Percentiles rank a stretch among this genome's conserved stretches.
phyloP scores from a whole-genome alignment of 2,113 vertebrate genomes.

The Limanda limanda region DNA sequence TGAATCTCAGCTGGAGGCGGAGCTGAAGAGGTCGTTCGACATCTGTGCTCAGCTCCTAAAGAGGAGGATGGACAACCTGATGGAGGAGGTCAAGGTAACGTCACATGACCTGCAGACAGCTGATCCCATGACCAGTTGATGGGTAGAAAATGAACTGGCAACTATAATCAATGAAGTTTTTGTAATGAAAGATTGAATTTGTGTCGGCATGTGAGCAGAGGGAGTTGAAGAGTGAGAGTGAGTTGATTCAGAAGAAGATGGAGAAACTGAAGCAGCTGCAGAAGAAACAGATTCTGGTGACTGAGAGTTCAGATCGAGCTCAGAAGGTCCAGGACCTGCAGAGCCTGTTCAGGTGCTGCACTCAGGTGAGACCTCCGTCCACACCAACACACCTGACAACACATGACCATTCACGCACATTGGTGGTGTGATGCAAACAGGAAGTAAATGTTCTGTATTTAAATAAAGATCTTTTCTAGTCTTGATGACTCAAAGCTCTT shows the following conservation, averaged over 20 bases:
- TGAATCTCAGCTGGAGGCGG: not conserved
- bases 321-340: not conserved
- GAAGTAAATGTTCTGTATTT: no score
- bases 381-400: no score
- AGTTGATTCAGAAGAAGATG: not conserved
- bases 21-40: not conserved
- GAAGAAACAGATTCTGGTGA: not conserved
- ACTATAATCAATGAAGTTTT: no score
- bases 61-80: not conserved
- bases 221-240: not conserved
- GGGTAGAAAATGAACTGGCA: no score
- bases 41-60: not conserved
- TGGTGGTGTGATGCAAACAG: no score
- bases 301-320: not conserved
- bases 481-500: no score
- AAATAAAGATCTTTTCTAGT: no score
- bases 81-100: slow-evolving; percentile 18
- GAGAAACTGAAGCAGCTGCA: slow-evolving; percentile 6
- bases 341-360: not conserved
- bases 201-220: slow-evolving; percentile 1
- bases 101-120: not conserved
- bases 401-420: no score
- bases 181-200: no score
- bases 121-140: not conserved
- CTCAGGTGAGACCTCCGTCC: slow-evolving; percentile 3